Evolutionary conservation across 92 coral and sea anemone genomes (phyloP).

Genomic region (Hydrozoanthus gracilis): DNA sequence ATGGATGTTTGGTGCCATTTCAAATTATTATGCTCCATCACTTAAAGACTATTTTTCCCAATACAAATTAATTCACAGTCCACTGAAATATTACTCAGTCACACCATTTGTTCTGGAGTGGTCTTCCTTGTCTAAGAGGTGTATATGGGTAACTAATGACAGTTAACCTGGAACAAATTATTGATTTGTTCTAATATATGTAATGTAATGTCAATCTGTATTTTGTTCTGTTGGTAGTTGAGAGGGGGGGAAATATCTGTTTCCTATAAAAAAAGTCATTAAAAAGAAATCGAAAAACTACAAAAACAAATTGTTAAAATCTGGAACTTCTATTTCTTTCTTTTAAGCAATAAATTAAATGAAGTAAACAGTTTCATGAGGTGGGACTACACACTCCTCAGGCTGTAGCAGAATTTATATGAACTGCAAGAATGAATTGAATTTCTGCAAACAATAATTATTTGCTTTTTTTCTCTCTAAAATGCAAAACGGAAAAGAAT

Average conservation of each 20-base stretch:
- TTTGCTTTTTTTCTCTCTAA: neutral
- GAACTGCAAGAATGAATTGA: neutral
- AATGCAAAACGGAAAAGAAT: neutral
- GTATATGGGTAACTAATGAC: too few species aligned
- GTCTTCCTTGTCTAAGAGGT: too few species aligned
- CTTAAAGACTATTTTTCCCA: constrained; percentile 39
- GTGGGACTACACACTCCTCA: neutral
- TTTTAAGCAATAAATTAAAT: neutral
- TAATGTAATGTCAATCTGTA: neutral
- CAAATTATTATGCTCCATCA: constrained; percentile 25
- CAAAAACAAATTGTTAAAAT: neutral
- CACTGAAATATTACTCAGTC: neutral
- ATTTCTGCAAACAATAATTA: neutral
- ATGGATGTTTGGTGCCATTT: constrained; percentile 9
- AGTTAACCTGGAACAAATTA: neutral
- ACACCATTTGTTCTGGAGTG: neutral
- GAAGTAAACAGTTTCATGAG: neutral
- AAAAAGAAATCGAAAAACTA: neutral
- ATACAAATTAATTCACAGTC: constrained; percentile 9
- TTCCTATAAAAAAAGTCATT: neutral
- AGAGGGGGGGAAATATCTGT: neutral
- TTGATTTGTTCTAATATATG: neutral
- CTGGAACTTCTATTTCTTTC: neutral
- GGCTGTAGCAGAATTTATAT: neutral
- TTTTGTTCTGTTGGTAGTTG: neutral